These are phyloP conservation scores for Cantharis flavilabris DNA, from an alignment of 2,888 invertebrate species.

Conservation along the genomic window DNA sequence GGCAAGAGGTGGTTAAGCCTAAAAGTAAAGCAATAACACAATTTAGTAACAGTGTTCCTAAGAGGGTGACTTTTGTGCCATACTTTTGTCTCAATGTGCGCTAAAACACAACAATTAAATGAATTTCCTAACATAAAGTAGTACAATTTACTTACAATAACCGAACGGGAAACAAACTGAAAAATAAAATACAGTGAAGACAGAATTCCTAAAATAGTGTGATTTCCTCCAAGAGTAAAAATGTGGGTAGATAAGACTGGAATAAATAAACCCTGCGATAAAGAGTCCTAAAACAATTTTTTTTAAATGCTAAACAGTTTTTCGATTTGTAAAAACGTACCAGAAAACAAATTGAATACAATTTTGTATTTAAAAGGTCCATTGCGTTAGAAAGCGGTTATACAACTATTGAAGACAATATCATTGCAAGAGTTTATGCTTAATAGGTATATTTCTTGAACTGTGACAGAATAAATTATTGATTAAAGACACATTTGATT, in stretches of 20 bases:
- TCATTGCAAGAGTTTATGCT: constrained; percentile 4
- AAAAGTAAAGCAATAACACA: constrained; percentile 57
- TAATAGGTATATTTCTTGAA: not conserved
- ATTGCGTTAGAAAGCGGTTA: constrained; percentile 1
- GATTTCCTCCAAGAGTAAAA: constrained; percentile 10
- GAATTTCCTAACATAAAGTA: not conserved
- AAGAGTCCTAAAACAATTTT: constrained; percentile 12
- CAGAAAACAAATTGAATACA: constrained; percentile 14
- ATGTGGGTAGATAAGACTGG: constrained; percentile 18
- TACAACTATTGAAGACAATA: not conserved
- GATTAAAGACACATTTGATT: not conserved
- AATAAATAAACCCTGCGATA: constrained; percentile 11
- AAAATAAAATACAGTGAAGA: constrained; percentile 63
- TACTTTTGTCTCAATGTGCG: constrained; percentile 64
- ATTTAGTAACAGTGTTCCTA: constrained; percentile 57
- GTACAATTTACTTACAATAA: constrained; percentile 56
- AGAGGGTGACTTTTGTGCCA: constrained; percentile 60
- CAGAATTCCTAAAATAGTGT: constrained; percentile 53
- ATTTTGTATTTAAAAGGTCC: constrained; percentile 5
- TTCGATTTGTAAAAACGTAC: not conserved
- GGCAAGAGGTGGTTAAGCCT: constrained; percentile 58
- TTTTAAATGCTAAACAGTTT: not conserved
- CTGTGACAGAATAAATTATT: not conserved
- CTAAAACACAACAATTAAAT: constrained; percentile 52
- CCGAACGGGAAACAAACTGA: constrained; percentile 63